Percentiles rank a stretch among this genome's conserved stretches.
Evolutionary conservation across 2,888 invertebrate genomes (phyloP).

Genomic region (Troglohyphantes excavatus): DNA sequence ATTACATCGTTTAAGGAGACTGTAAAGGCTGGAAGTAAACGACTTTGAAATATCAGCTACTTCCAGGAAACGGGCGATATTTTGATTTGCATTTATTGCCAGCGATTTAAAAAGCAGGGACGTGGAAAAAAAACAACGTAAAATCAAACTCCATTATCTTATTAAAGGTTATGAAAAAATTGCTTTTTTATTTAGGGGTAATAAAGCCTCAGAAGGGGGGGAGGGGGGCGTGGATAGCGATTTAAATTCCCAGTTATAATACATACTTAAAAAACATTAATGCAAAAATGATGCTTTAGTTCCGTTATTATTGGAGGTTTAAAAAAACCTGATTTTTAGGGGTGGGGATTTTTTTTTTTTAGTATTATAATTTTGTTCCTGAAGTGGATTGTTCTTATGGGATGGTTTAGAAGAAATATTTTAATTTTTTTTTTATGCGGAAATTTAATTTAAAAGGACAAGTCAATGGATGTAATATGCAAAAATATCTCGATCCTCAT

Average conservation of each 20-base stretch:
- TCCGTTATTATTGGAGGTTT: slow-evolving; percentile 65
- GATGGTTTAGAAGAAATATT: not conserved
- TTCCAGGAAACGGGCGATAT: slow-evolving; percentile 49
- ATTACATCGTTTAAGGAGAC: slow-evolving; percentile 66
- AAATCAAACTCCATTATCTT: slow-evolving; percentile 62
- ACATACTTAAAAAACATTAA: slow-evolving; percentile 78
- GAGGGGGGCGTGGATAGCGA: slow-evolving; percentile 38
- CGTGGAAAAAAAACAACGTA: slow-evolving; percentile 41
- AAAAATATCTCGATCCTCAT: slow-evolving; percentile 24
- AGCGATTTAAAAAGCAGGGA: slow-evolving; percentile 51
- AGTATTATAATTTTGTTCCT: slow-evolving; percentile 7
- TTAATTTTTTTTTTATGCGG: slow-evolving; percentile 26
- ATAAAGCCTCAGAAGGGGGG: slow-evolving; percentile 27
- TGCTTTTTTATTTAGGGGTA: slow-evolving; percentile 47
- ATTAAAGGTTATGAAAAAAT: slow-evolving; percentile 61
- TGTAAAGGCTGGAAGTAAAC: slow-evolving; percentile 62
- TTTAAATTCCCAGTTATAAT: slow-evolving; percentile 74
- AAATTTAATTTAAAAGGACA: not conserved
- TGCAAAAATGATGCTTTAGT: slow-evolving; percentile 76
- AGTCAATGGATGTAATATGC: slow-evolving; percentile 71
- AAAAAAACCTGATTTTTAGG: slow-evolving; percentile 54
- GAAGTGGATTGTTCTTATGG: slow-evolving; percentile 23
- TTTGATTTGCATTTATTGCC: slow-evolving; percentile 75
- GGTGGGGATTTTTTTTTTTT: slow-evolving; percentile 71
- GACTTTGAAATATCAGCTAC: slow-evolving; percentile 68